A percentile compares a stretch with the other conserved stretches of the same genome.
Conservation (phyloP, 2,797 vertebrate species). For the Halcyon badia region DNA sequence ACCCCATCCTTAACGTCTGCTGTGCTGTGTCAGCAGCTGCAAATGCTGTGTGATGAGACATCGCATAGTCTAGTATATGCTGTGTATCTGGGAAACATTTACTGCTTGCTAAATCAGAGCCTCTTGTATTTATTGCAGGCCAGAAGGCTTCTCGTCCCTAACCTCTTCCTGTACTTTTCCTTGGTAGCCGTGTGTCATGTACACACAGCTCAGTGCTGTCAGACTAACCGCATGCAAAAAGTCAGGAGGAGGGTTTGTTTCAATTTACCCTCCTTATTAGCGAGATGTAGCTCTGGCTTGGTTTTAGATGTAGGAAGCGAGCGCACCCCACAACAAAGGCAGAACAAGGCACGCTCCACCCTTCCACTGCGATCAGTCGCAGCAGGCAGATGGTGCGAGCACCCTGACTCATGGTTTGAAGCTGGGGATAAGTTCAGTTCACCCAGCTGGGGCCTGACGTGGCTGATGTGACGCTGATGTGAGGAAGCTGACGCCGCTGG, state of each 20-base stretch:
- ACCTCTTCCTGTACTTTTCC: background rate
- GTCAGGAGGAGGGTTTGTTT: background rate
- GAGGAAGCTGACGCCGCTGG: background rate
- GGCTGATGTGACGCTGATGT: rapidly evolving
- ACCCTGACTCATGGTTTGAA: background rate
- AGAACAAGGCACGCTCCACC: background rate
- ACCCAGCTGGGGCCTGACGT: background rate
- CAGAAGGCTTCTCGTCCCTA: background rate
- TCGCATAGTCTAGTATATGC: background rate
- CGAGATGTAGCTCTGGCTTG: background rate
- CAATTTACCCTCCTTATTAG: background rate
- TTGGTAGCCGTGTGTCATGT: background rate
- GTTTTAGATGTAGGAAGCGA: background rate
- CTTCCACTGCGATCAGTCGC: rapidly evolving
- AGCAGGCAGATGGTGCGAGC: rapidly evolving
- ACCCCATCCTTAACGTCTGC: background rate
- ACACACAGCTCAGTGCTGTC: rapidly evolving
- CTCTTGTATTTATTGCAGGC: background rate
- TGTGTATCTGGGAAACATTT: background rate
- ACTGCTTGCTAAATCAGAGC: background rate
- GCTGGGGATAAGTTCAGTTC: background rate
- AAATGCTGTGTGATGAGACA: rapidly evolving
- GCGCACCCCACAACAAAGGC: background rate
- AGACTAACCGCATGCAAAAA: background rate
- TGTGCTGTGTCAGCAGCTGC: background rate